phyloP scores from a whole-genome alignment of 2,797 vertebrate species.

The Oreortyx pictus region DNA sequence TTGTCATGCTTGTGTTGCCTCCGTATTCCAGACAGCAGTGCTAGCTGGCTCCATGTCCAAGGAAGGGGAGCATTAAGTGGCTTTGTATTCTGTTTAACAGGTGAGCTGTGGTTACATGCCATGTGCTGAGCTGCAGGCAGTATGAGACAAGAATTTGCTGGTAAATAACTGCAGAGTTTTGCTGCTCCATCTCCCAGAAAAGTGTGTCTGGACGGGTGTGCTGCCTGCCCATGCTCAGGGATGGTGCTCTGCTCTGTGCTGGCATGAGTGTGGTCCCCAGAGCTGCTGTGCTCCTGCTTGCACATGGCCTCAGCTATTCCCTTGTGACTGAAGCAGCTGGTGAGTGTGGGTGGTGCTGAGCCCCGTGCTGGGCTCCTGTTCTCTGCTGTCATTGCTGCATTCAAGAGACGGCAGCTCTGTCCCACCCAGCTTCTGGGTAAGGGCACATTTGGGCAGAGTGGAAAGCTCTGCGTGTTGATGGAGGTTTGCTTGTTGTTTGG shows the following conservation, averaged over 20 bases:
- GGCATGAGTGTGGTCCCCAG: not conserved
- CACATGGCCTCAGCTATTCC: not conserved
- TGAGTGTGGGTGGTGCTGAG: not conserved
- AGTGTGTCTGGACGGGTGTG: not conserved
- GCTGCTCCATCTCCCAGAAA: not conserved
- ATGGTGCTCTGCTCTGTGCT: not conserved
- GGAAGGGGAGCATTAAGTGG: constrained; percentile 62
- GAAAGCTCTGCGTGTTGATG: not conserved
- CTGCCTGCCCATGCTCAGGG: not conserved
- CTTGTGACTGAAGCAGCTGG: not conserved
- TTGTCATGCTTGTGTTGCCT: constrained; percentile 53
- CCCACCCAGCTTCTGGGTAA: not conserved
- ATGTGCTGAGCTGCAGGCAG: constrained; percentile 68
- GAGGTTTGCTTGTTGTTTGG: not conserved
- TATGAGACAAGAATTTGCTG: constrained; percentile 56
- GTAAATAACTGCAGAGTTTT: constrained; percentile 46
- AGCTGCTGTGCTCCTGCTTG: not conserved
- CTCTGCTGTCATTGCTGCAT: not conserved
- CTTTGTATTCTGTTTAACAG: constrained; percentile 75
- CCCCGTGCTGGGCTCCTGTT: not conserved
- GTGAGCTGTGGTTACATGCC: constrained; percentile 51
- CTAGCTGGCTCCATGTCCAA: not conserved
- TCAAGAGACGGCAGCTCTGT: not conserved
- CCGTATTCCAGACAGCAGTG: constrained; percentile 10
- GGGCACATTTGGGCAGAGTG: not conserved